Percentiles rank a stretch among this genome's conserved stretches.
These are phyloP conservation scores for Gobionotothen gibberifrons DNA, from an alignment of 2,797 vertebrate species.

Conservation along the genomic window DNA sequence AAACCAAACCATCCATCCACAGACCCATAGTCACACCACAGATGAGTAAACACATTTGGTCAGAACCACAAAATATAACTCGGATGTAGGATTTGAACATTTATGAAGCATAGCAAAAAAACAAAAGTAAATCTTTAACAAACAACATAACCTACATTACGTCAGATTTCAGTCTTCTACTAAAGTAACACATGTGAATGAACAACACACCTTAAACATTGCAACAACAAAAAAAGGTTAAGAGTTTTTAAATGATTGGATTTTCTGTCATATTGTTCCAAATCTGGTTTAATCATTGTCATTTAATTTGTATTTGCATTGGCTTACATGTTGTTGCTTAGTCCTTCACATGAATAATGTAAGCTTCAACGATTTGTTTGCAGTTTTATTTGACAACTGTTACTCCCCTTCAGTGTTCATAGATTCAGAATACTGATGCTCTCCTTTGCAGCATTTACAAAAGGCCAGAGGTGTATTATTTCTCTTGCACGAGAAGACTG, in stretches of 20 bases:
- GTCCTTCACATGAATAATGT: not conserved
- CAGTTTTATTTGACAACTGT: no score
- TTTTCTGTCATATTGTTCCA: not conserved
- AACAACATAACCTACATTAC: not conserved
- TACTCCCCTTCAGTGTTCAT: not conserved
- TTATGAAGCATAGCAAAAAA: not conserved
- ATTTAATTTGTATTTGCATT: not conserved
- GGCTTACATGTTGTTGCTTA: not conserved
- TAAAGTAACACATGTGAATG: not conserved
- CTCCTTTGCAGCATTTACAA: not conserved
- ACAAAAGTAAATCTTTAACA: not conserved
- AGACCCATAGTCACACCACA: not conserved
- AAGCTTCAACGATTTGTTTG: not conserved
- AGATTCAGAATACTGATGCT: not conserved
- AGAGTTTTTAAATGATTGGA: not conserved
- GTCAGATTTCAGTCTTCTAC: not conserved
- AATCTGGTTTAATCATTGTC: not conserved
- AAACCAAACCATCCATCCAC: not conserved
- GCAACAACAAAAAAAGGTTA: not conserved
- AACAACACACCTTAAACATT: not conserved
- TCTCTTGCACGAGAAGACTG: conserved; percentile 10
- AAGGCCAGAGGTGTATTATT: not conserved
- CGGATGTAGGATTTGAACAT: not conserved
- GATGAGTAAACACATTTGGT: not conserved
- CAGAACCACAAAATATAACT: no score